Evolutionary conservation across 2,888 invertebrate species (phyloP).

Genomic region (Thereva nobilitata): DNA sequence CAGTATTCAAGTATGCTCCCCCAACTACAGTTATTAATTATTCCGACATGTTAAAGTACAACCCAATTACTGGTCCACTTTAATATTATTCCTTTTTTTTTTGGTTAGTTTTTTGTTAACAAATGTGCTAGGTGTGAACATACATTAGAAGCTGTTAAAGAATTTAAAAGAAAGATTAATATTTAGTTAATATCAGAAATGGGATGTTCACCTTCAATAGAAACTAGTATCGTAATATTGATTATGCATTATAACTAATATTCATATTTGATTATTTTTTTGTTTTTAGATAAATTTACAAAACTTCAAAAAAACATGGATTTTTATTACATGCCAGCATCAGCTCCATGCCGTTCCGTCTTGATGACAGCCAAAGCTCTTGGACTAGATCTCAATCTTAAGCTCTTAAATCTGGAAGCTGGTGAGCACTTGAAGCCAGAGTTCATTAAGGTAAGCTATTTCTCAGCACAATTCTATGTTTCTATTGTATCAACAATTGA

Average conservation of each 20-base stretch:
- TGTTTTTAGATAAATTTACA: constrained; percentile 7
- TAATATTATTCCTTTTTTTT: too few species aligned
- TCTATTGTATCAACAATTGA: too few species aligned
- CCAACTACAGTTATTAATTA: too few species aligned
- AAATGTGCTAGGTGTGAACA: background rate
- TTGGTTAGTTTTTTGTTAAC: background rate
- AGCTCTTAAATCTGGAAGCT: constrained; percentile 63
- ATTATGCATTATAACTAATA: background rate
- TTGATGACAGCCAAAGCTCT: constrained; percentile 68
- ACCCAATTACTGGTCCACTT: too few species aligned
- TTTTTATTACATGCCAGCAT: constrained; percentile 68
- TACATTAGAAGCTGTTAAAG: background rate
- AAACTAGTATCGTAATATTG: background rate
- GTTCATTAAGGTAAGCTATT: constrained; percentile 64
- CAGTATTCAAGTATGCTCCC: too few species aligned
- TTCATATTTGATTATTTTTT: background rate
- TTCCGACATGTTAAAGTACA: too few species aligned
- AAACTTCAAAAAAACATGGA: constrained; percentile 57
- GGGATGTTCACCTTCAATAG: constrained; percentile 17
- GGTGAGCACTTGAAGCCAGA: constrained; percentile 73
- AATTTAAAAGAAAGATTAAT: background rate
- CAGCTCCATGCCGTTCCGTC: constrained; percentile 69
- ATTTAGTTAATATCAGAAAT: too few species aligned
- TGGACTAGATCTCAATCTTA: constrained; percentile 69
- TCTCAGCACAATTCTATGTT: too few species aligned